phyloP scores from a whole-genome alignment of 2,797 vertebrate genomes.

The Acropternis orthonyx region DNA sequence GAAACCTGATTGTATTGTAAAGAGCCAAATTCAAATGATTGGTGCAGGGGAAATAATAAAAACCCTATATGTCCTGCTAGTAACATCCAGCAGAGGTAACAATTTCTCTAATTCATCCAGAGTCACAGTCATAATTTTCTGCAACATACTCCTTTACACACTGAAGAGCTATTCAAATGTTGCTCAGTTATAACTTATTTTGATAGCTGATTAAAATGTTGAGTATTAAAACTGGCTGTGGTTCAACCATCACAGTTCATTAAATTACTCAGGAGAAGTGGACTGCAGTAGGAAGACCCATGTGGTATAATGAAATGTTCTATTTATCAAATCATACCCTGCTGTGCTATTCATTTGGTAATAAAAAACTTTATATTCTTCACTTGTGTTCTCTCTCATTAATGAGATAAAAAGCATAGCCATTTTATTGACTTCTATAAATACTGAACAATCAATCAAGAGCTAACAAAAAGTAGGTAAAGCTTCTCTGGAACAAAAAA shows the following conservation, averaged over 20 bases:
- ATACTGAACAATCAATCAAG: conserved; percentile 46
- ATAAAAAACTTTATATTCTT: conserved; percentile 69
- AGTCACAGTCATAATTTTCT: neutral
- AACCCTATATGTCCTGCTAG: neutral
- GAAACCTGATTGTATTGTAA: neutral
- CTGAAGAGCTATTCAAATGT: conserved; percentile 39
- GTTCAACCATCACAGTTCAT: conserved; percentile 61
- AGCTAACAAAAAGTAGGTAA: neutral
- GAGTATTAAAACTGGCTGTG: conserved; percentile 60
- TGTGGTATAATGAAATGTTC: conserved; percentile 68
- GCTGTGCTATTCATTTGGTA: conserved; percentile 70
- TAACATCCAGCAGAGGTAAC: neutral
- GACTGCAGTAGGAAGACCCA: conserved; percentile 34
- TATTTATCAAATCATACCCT: conserved; percentile 69
- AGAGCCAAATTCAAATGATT: neutral
- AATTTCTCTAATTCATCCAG: conserved; percentile 9
- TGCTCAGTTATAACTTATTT: conserved; percentile 53
- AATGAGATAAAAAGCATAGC: conserved; percentile 59
- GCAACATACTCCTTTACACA: neutral
- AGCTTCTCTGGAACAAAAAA: neutral
- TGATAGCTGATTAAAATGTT: conserved; percentile 63
- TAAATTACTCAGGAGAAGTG: conserved; percentile 66
- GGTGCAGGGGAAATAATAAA: neutral
- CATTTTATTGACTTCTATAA: conserved; percentile 47
- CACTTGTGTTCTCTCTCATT: conserved; percentile 55